phyloP scores from a whole-genome alignment of 2,797 vertebrate species.

The Pangasius djambal region DNA sequence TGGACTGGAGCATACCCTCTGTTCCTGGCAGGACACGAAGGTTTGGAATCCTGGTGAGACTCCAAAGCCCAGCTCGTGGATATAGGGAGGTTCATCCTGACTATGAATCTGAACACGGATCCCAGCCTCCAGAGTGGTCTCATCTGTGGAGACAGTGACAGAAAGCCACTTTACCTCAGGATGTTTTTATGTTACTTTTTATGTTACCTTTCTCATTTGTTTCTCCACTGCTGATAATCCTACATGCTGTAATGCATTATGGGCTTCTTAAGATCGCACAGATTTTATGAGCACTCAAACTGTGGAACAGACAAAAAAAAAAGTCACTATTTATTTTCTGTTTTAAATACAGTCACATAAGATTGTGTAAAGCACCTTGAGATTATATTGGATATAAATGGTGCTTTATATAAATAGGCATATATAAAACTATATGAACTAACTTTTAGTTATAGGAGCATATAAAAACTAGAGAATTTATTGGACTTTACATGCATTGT shows the following conservation, averaged over 20 bases:
- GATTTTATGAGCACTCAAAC: neutral
- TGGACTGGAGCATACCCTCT: conserved; percentile 81
- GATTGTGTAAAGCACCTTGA: conserved; percentile 2
- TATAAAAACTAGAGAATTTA: neutral
- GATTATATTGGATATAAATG: neutral
- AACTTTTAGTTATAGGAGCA: neutral
- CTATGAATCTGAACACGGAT: conserved; percentile 99
- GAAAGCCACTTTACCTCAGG: neutral
- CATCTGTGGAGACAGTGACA: conserved; percentile 75
- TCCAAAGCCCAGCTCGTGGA: conserved; percentile 97
- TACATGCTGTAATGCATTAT: neutral
- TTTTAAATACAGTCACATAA: neutral
- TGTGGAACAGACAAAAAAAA: neutral
- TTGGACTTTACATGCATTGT: neutral
- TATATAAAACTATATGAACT: neutral
- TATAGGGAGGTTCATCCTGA: conserved; percentile 96
- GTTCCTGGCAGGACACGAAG: conserved; percentile 98
- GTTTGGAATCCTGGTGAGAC: conserved; percentile 98
- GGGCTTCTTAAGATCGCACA: neutral
- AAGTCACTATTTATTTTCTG: conserved; percentile 5
- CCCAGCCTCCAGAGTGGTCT: conserved; percentile 97
- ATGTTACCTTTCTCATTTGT: neutral
- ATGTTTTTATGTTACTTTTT: neutral
- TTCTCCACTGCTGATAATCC: neutral
- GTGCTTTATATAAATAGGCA: neutral